Evolutionary conservation across 1,140 invertebrate species (phyloP), one percentile per base, ranked within the genome.

Genomic region (Neotoxoptera formosana): DNA sequence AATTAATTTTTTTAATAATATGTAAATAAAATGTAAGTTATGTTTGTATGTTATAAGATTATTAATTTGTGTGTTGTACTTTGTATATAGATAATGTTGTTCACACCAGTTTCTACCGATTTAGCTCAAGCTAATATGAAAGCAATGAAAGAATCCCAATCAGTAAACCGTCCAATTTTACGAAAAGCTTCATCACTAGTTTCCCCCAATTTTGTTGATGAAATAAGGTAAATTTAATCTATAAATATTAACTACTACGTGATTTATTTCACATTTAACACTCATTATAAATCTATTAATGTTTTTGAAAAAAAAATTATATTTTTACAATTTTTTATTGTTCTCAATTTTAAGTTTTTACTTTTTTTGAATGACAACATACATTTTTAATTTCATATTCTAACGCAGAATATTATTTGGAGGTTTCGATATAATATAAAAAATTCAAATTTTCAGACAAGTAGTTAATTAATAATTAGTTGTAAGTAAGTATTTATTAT

Each of bases 81-180:
- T 84, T 41, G 9, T 53, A 53, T 47, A 60, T 93, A 95, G 95
- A 97, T 98, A 7, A 96, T 98, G 95, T 94, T 98, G 0, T 98
- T 98, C 93, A 98, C 98, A 0, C 97, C 97, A 0, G 97, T 98
- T 0, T 98, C 97, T 36, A 98, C 97, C 93, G 98, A 98, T 95
- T 96, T 98, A n/a, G 98, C 98, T 21, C 98, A 98, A 95, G 98
- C 98, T 0, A 98, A 98, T 94, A 97, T 98, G 95, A 98, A 98
- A 95, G 97, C 96, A 0, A 98, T 98, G 97, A 97, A 97, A 95
- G 97, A 98, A 95, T 97, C 97, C 0, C 96, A 97, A 93, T 97
- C 96, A 90, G 97, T 96, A 93, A 98, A 98, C 94, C 96, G 98
- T 41, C 97, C 98, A 0, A 97, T 98, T 48, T 95, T 99, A 7